These are phyloP conservation scores for Caranx melampygus DNA, from an alignment of 2,113 vertebrate species.

Conservation along the genomic window DNA sequence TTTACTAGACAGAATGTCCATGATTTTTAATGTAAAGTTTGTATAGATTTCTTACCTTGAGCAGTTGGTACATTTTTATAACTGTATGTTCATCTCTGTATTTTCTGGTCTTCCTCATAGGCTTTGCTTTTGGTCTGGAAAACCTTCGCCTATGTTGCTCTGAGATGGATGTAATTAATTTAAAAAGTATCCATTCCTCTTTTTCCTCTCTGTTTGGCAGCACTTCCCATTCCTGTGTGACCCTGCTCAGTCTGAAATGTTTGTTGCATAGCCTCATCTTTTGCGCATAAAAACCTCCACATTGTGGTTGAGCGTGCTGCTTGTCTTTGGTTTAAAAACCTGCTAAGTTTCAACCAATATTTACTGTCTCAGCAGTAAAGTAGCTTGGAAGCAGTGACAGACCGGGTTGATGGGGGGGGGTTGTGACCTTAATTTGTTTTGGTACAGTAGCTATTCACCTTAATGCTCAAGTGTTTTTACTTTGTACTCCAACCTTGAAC, in stretches of 20 bases:
- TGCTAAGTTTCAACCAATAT: conserved; percentile 6
- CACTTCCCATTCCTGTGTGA: conserved; percentile 54
- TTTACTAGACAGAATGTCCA: conserved; percentile 86
- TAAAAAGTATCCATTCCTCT: conserved; percentile 60
- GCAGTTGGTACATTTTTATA: conserved; percentile 89
- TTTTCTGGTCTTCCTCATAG: conserved; percentile 64
- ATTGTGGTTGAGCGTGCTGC: conserved; percentile 11
- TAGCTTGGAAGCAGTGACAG: conserved; percentile 17
- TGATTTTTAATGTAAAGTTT: conserved; percentile 89
- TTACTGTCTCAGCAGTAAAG: conserved; percentile 16
- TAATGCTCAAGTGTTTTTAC: conserved; percentile 45
- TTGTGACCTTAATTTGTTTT: conserved; percentile 33
- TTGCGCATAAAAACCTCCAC: conserved; percentile 8
- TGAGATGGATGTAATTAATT: conserved; percentile 47
- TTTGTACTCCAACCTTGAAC: conserved; percentile 64
- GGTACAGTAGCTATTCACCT: conserved; percentile 51
- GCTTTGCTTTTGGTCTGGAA: conserved; percentile 52
- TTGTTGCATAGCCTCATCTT: conserved; percentile 14
- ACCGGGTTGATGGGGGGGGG: not conserved
- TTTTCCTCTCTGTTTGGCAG: conserved; percentile 37
- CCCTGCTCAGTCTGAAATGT: conserved; percentile 17
- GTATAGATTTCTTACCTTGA: conserved; percentile 97
- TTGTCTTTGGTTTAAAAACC: conserved; percentile 29
- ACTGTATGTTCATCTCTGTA: conserved; percentile 57
- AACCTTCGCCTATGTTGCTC: conserved; percentile 37